These are phyloP conservation scores for Eudyptes chrysolophus DNA, from an alignment of 2,113 vertebrate genomes.

Conservation along the genomic window DNA sequence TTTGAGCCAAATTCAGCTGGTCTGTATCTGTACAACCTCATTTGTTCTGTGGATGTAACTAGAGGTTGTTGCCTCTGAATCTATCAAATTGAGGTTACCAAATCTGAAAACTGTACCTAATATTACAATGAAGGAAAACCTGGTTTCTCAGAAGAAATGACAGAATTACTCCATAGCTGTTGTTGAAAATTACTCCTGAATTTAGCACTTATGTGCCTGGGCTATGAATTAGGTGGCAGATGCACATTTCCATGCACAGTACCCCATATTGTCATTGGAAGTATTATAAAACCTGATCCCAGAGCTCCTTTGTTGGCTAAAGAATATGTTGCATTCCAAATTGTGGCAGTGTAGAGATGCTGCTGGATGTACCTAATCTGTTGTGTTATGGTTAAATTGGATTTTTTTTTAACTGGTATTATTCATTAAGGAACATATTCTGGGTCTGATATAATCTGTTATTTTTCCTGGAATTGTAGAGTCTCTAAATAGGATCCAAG, in stretches of 20 bases:
- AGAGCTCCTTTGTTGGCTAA: not conserved
- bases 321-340: not conserved
- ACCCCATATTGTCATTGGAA: not conserved
- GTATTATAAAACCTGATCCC: not conserved
- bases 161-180: not conserved
- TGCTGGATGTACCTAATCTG: not conserved
- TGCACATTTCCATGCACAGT: not conserved
- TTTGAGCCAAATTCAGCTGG: not conserved
- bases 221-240: not conserved
- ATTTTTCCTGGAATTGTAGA: constrained; percentile 49
- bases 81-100: not conserved
- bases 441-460: constrained; percentile 44
- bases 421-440: constrained; percentile 20
- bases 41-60: not conserved
- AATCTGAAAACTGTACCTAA: not conserved
- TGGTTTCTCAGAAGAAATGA: not conserved
- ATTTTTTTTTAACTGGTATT: not conserved
- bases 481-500: not conserved
- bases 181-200: not conserved
- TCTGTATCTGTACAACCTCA: not conserved
- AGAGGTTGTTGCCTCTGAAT: not conserved
- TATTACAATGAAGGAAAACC: not conserved
- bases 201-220: not conserved
- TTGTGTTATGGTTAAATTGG: not conserved
- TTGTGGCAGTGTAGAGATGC: not conserved